Conservation (phyloP, 2,797 vertebrate genomes). For the Galaxias olidus region DNA sequence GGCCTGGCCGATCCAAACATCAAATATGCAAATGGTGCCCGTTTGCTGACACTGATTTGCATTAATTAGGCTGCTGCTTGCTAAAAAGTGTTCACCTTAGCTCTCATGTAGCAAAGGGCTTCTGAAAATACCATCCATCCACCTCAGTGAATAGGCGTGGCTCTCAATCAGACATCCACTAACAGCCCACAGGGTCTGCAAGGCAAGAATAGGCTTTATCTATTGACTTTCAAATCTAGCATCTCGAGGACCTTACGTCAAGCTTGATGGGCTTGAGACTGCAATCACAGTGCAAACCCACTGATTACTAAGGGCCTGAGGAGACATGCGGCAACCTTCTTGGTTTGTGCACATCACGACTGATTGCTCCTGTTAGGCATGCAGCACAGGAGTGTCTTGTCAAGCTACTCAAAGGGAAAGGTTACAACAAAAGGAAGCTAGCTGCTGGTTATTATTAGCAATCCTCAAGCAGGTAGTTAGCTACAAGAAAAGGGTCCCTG, state of each 20-base stretch:
- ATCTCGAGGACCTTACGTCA: slow-evolving; percentile 9
- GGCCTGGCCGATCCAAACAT: no score
- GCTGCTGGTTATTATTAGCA: no score
- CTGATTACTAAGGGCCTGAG: slow-evolving; percentile 25
- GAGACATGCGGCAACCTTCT: background rate
- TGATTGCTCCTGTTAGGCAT: no score
- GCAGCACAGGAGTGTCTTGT: no score
- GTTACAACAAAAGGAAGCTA: no score
- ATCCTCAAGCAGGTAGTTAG: no score
- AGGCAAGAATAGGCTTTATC: slow-evolving; percentile 18
- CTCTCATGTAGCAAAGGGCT: background rate
- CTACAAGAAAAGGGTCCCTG: no score
- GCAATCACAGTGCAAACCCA: slow-evolving; percentile 14
- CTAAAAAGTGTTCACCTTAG: slow-evolving; percentile 10
- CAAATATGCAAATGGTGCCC: slow-evolving; percentile 2
- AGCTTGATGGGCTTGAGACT: slow-evolving; percentile 36
- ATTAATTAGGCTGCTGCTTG: slow-evolving; percentile 20
- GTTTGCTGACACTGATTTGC: slow-evolving; percentile 22
- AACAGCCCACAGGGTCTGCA: slow-evolving; percentile 12
- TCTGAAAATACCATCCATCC: slow-evolving; percentile 33
- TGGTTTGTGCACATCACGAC: background rate
- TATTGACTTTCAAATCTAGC: slow-evolving; percentile 28
- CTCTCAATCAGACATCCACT: slow-evolving; percentile 26
- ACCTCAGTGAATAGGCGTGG: slow-evolving; percentile 6
- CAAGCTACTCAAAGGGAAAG: background rate